Evolutionary conservation across 2,797 vertebrate genomes (phyloP).

Genomic region (Ispidina picta): DNA sequence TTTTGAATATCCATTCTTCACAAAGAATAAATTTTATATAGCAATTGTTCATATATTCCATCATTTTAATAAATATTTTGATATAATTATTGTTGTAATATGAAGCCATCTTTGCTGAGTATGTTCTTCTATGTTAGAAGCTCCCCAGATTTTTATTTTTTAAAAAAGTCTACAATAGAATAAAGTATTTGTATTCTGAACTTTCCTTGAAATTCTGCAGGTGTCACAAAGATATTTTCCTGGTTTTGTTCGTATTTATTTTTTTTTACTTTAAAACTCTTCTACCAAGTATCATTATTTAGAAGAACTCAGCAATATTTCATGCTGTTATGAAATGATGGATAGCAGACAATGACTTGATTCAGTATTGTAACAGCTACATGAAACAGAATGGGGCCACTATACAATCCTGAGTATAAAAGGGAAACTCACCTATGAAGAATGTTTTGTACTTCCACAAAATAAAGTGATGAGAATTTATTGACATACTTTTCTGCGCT

Average conservation of each 20-base stretch:
- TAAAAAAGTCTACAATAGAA: not conserved
- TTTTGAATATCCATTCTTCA: not conserved
- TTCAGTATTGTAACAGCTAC: slow-evolving; percentile 18
- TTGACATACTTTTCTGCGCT: not conserved
- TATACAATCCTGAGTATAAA: not conserved
- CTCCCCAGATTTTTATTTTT: not conserved
- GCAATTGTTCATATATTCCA: not conserved
- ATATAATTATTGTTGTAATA: not conserved
- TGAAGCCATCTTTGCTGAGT: not conserved
- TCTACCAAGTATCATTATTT: not conserved
- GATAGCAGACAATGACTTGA: not conserved
- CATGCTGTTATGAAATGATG: not conserved
- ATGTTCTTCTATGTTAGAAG: not conserved
- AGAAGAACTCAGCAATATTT: not conserved
- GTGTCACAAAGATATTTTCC: not conserved
- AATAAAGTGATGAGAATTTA: slow-evolving; percentile 47
- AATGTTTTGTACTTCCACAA: slow-evolving; percentile 3
- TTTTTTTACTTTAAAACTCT: not conserved
- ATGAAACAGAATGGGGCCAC: not conserved
- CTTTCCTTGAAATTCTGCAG: not conserved
- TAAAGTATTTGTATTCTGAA: not conserved
- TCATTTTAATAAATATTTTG: not conserved
- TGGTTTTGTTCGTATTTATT: not conserved
- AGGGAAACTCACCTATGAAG: not conserved
- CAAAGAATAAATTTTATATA: not conserved